These are phyloP conservation scores for Euzetes globulus DNA, from an alignment of 2,888 invertebrate species.

Conservation along the genomic window DNA sequence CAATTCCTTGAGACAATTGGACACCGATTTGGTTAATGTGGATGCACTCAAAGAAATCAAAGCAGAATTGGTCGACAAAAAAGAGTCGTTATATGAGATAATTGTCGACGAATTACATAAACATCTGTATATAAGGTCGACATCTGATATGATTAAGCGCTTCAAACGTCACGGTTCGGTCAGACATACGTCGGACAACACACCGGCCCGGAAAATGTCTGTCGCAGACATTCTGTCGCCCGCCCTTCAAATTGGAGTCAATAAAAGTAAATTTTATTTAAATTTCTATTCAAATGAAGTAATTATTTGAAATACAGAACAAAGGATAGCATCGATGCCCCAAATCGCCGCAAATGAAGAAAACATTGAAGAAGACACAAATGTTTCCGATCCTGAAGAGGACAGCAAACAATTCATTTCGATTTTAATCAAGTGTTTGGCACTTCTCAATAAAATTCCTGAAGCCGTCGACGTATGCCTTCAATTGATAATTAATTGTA, in stretches of 20 bases:
- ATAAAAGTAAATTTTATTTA: constrained; percentile 12
- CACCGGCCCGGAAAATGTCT: constrained; percentile 25
- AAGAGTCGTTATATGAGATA: constrained; percentile 61
- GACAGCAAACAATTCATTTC: constrained; percentile 63
- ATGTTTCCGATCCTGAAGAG: constrained; percentile 46
- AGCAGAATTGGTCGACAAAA: constrained; percentile 62
- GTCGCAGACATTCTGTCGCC: constrained; percentile 32
- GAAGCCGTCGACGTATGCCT: constrained; percentile 68
- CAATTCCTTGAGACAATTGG: constrained; percentile 43
- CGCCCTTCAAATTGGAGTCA: not conserved
- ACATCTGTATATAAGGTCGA: constrained; percentile 57
- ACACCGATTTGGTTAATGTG: constrained; percentile 61
- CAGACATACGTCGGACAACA: not conserved
- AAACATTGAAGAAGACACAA: constrained; percentile 42
- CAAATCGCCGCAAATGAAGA: constrained; percentile 21
- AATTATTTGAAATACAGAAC: not conserved
- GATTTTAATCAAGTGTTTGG: constrained; percentile 71
- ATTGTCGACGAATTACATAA: constrained; percentile 63
- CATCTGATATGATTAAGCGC: constrained; percentile 35
- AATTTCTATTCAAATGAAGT: not conserved
- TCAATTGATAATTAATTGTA: not conserved
- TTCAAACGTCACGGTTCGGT: constrained; percentile 36
- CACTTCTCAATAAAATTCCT: constrained; percentile 69
- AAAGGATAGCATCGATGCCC: not conserved
- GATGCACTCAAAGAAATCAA: constrained; percentile 74